phyloP scores from a whole-genome alignment of 2,113 vertebrate genomes.

The Otis tarda region DNA sequence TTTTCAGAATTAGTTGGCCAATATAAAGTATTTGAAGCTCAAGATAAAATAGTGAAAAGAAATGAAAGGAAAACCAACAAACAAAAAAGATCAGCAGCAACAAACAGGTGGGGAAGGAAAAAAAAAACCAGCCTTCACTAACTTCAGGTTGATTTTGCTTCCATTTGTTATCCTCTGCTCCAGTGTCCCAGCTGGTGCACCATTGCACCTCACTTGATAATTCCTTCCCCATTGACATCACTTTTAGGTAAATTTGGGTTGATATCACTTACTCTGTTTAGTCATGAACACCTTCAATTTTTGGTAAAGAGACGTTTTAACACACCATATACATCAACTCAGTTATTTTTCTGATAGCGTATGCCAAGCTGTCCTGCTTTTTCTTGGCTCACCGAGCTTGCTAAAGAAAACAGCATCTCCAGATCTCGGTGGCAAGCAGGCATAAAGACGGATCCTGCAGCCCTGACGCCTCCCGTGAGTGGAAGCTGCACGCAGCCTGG shows the following conservation, averaged over 20 bases:
- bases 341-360: neutral
- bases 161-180: neutral
- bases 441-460: neutral
- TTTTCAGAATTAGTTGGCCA: constrained; percentile 33
- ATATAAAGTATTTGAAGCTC: constrained; percentile 13
- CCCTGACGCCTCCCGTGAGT: neutral
- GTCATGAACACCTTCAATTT: neutral
- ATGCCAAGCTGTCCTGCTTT: neutral
- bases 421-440: neutral
- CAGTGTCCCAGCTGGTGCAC: neutral
- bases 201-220: neutral
- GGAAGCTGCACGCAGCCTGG: rapidly evolving
- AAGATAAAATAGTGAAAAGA: constrained; percentile 23
- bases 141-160: neutral
- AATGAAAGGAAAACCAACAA: neutral
- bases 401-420: neutral
- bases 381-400: neutral
- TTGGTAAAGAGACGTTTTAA: constrained; percentile 23
- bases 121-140: neutral
- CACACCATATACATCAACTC: neutral
- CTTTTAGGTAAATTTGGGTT: neutral
- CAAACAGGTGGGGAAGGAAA: neutral
- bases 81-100: neutral
- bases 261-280: neutral
- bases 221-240: neutral